Base-by-base conservation (phyloP, 2,797 vertebrate species). In the Amphiprion clarkii region DNA sequence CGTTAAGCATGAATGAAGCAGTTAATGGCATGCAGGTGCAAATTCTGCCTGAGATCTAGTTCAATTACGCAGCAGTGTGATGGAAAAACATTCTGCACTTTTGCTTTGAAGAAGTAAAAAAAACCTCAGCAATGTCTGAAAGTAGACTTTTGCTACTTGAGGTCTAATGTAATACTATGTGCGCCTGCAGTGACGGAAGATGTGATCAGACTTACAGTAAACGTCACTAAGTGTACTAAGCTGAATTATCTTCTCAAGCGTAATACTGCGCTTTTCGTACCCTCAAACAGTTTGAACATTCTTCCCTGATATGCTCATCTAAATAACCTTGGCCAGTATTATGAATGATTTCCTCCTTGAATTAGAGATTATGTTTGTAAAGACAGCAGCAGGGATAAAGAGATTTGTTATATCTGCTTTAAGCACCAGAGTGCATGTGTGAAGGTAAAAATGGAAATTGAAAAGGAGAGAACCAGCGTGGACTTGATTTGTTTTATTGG, bases 311-410 rank as follows among this genome's bases (percentile, higher is more conserved):
- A 17, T 6, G 17, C 76, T 79, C 69, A 76, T 82, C 67, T 67
- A 46, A 79, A 81, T 73, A 78, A 87, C 88, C 83, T 89, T 81
- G 85, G 63, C 74, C 66, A 3, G 73, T 23, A 55, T 79, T 78
- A 69, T 59, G 51, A 82, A 65, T 54, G 63, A 76, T 76, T 83
- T 79, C 77, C 67, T 64, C 40, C 46, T 74, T 70, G 61, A 88
- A 81, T 84, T 53, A 25, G 54, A 86, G 83, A 87, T 88, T 74
- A 85, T 71, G 64, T 86, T 83, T 74, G 79, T 78, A 73, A 81
- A 86, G 82, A 65, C 81, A 53, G 69, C 64, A 14, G 75, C 57
- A n/a, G 67, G 78, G 72, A 87, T 82, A 65, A 79, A 85, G 81
- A 80, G 77, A 80, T 86, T 89, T 86, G 74, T 61, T 71, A 17